Base-by-base conservation (phyloP, 1,140 invertebrate species). In the Acyrthosiphon pisum region DNA sequence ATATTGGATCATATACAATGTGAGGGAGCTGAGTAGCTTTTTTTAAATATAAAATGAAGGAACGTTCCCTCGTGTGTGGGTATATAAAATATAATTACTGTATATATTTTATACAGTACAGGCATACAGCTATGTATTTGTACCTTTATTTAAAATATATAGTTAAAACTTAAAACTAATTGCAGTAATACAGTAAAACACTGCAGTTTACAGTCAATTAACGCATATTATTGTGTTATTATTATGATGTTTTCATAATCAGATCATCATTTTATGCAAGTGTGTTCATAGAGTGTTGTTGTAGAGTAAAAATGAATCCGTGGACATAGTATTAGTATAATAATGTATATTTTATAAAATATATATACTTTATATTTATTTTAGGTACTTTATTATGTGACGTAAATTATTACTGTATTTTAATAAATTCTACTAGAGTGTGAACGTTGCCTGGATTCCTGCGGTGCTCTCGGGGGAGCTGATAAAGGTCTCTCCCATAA, bases 381-480 rank as follows among this genome's bases (percentile, higher is more conserved):
- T 48, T 48, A 18, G 48, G 48, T 48, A 48, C 48, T 53, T 76
- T 37, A 83, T 37, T 37, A 37, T 83, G 22, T 23, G 35, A 37
- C 8, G 35, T 83, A 76, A 76, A 76, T n/a, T 76, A 14, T 18
- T 76, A 76, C n/a, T 76, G 11, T 88, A 50, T 50, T 50, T 50
- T 87, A 46, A 87, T 46, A 30, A 6, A n/a, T 88, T 88, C 22
- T 50, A 18, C 18, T 88, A 26, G 53, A 53, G 91, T 93, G 91
- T 93, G 76, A 93, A 93, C 76, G 91, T 56, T 41, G n/a, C 91
- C 46, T 41, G 50, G 91, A 86, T 86, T 86, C 81, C 76, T 56
- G 91, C 48, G 37, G 48, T 44, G 91, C 81, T 48, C 23, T 81
- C 60, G 35, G 81, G 76, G 50, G 22, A 83, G 11, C 35, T 90